Conservation (phyloP, 2,113 vertebrate species). For the Dromaius novaehollandiae region DNA sequence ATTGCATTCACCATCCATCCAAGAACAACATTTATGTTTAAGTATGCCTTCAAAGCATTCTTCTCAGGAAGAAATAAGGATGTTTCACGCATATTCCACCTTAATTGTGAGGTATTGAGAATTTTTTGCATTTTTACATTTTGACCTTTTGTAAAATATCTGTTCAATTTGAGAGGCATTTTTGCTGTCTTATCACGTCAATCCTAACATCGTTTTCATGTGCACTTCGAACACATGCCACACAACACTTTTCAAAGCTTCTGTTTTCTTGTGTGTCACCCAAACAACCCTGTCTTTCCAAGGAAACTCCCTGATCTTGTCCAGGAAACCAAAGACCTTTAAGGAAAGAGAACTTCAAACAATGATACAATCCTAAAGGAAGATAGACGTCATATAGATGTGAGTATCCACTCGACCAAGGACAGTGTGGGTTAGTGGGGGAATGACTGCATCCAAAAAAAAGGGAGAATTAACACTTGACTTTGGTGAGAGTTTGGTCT, state of each 20-base stretch:
- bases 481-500: not conserved
- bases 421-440: not conserved
- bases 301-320: not conserved
- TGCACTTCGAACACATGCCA: not conserved
- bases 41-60: not conserved
- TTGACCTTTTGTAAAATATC: constrained; percentile 1
- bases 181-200: not conserved
- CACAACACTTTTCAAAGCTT: not conserved
- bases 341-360: constrained; percentile 11
- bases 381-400: not conserved
- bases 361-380: not conserved
- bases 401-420: not conserved
- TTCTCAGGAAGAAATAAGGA: not conserved
- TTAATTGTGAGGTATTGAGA: not conserved
- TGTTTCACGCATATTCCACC: not conserved
- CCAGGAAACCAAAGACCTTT: not conserved
- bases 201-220: not conserved
- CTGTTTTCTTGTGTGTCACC: not conserved
- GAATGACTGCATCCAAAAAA: not conserved
- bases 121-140: constrained; percentile 18
- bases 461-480: not conserved
- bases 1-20: not conserved
- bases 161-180: not conserved
- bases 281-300: not conserved
- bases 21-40: not conserved